Evolutionary conservation across 2,113 vertebrate species (phyloP).

Genomic region (Drymodes brunneopygia): DNA sequence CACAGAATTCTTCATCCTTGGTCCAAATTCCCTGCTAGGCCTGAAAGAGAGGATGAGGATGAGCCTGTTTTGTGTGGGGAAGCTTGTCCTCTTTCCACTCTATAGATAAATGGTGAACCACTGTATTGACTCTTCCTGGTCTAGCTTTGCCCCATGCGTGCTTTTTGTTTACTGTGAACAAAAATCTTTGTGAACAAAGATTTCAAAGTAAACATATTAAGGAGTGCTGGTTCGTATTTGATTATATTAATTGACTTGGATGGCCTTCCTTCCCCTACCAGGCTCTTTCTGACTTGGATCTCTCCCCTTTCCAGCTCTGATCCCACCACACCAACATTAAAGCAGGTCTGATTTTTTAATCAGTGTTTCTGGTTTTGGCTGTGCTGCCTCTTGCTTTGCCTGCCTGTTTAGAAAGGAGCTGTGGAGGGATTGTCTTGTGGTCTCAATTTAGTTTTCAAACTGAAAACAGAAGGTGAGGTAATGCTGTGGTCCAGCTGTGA

Average conservation of each 20-base stretch:
- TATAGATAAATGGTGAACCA: not conserved
- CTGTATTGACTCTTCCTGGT: not conserved
- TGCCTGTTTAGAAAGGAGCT: conserved; percentile 8
- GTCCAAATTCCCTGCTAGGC: not conserved
- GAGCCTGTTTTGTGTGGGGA: not conserved
- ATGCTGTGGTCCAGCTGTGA: not conserved
- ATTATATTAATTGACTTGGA: not conserved
- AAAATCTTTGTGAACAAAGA: not conserved
- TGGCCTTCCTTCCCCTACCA: not conserved
- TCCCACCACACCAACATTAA: not conserved
- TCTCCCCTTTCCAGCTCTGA: not conserved
- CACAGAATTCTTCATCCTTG: not conserved
- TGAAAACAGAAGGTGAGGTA: conserved; percentile 17
- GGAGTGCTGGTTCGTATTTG: not conserved
- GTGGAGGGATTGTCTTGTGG: not conserved
- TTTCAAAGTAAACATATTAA: not conserved
- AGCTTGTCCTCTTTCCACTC: not conserved
- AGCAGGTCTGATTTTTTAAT: not conserved
- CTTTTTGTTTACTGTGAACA: not conserved
- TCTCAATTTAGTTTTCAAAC: conserved; percentile 6
- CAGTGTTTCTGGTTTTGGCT: not conserved
- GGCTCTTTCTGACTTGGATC: not conserved
- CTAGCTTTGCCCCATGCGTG: not conserved
- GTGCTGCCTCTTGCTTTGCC: not conserved
- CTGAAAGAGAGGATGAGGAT: not conserved